Percentiles rank a stretch among this genome's conserved stretches.
phyloP scores from a whole-genome alignment of 2,888 invertebrate genomes.

The Diadegma fenestrale region DNA sequence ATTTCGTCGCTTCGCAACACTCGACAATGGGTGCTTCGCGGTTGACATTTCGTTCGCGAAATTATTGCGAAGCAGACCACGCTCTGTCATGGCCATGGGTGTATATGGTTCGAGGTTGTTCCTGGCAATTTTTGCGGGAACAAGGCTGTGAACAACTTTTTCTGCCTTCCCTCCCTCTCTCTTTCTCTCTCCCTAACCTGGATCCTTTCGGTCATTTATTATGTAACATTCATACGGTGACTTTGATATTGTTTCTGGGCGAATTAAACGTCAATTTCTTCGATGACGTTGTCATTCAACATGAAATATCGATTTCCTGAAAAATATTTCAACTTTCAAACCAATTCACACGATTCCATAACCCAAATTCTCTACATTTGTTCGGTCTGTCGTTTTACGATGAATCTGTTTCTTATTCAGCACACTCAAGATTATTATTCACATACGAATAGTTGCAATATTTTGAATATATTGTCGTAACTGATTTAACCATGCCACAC shows the following conservation, averaged over 20 bases:
- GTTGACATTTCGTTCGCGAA: constrained; percentile 83
- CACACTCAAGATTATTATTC: neutral
- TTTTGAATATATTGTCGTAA: constrained; percentile 27
- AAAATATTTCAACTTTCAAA: neutral
- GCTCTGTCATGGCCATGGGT: constrained; percentile 22
- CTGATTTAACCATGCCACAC: constrained; percentile 29
- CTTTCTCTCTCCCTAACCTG: neutral
- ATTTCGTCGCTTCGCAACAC: constrained; percentile 81
- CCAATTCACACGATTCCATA: too few species aligned
- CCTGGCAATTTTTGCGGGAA: constrained; percentile 47
- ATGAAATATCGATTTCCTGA: too few species aligned
- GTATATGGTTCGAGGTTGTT: constrained; percentile 33
- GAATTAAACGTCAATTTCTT: too few species aligned
- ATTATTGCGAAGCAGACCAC: constrained; percentile 63
- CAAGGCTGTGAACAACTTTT: constrained; percentile 5
- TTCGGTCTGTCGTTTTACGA: neutral
- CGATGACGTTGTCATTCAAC: too few species aligned
- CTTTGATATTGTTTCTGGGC: too few species aligned
- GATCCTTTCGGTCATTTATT: constrained; percentile 1
- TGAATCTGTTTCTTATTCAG: neutral
- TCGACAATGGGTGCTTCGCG: constrained; percentile 82
- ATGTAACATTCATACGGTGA: neutral
- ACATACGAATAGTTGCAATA: neutral
- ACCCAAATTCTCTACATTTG: neutral
- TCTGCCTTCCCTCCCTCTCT: neutral